These are phyloP conservation scores for Cyprinodon brontotheroides DNA, from an alignment of 2,113 vertebrate genomes.

Conservation along the genomic window DNA sequence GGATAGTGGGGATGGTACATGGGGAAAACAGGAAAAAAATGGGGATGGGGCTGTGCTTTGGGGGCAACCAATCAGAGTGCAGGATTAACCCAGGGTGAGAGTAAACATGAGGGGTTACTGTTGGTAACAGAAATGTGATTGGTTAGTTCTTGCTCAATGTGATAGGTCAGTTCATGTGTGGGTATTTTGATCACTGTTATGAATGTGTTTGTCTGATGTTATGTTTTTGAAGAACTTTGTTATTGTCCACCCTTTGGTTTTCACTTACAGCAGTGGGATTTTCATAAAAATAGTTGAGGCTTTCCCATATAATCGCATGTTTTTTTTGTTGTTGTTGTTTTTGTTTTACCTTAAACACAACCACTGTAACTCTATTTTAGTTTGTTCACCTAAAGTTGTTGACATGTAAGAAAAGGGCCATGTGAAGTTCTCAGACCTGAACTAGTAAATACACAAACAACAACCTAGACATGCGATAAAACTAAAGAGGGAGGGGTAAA, in stretches of 20 bases:
- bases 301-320: too few species aligned
- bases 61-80: constrained; percentile 70
- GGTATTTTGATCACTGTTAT: constrained; percentile 69
- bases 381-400: constrained; percentile 35
- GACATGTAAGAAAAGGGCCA: constrained; percentile 16
- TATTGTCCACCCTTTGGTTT: constrained; percentile 60
- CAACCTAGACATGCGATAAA: constrained; percentile 24
- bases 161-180: constrained; percentile 66
- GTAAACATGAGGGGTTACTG: constrained; percentile 77
- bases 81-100: constrained; percentile 51
- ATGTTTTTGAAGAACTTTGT: constrained; percentile 76
- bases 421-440: neutral
- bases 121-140: constrained; percentile 81
- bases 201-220: constrained; percentile 69
- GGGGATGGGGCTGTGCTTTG: constrained; percentile 38
- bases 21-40: constrained; percentile 14
- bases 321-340: too few species aligned
- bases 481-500: neutral
- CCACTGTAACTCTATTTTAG: constrained; percentile 31
- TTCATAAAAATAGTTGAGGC: neutral
- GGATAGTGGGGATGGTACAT: constrained; percentile 42
- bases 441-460: constrained; percentile 48
- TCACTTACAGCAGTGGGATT: constrained; percentile 18
- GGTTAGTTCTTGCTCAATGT: constrained; percentile 70
- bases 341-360: neutral